Conservation (phyloP, 2,797 vertebrate species). For the Microchirus variegatus region DNA sequence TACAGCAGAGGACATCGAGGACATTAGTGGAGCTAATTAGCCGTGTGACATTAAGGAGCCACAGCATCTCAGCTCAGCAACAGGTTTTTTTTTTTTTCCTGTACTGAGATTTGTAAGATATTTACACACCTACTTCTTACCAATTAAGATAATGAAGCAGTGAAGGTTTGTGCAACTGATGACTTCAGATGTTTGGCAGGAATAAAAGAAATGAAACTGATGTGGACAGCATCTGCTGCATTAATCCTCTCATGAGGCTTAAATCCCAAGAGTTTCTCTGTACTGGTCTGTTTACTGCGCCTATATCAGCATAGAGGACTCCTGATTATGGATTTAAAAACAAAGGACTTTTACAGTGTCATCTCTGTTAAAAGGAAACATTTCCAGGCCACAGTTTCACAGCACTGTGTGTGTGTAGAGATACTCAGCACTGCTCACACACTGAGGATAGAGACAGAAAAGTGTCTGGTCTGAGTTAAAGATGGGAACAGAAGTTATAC, state of each 20-base stretch:
- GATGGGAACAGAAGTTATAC: conserved; percentile 40
- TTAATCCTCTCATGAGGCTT: background rate
- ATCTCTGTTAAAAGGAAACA: conserved; percentile 36
- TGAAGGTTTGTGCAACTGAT: background rate
- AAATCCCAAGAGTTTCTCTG: conserved; percentile 10
- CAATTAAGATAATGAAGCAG: background rate
- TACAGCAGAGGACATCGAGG: background rate
- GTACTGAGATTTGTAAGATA: background rate
- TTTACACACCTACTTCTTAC: background rate
- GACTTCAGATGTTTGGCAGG: background rate
- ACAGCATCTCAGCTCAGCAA: background rate
- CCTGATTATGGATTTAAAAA: conserved; percentile 28
- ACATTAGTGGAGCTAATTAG: background rate
- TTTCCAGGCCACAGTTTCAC: conserved; percentile 38
- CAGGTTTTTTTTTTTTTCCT: background rate
- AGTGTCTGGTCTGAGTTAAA: conserved; percentile 14
- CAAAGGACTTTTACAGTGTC: conserved; percentile 8
- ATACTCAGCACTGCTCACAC: conserved; percentile 37
- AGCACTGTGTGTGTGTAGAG: conserved; percentile 34
- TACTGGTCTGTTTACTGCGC: conserved; percentile 25
- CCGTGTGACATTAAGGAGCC: background rate
- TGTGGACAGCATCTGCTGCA: conserved; percentile 6
- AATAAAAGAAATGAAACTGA: background rate
- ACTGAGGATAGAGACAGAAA: conserved; percentile 23
- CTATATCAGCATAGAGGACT: conserved; percentile 57